Percentiles rank a stretch among this genome's conserved stretches.
These are phyloP conservation scores for Caenorhabditis macrosperma DNA, from an alignment of 2,888 invertebrate genomes.

Conservation along the genomic window DNA sequence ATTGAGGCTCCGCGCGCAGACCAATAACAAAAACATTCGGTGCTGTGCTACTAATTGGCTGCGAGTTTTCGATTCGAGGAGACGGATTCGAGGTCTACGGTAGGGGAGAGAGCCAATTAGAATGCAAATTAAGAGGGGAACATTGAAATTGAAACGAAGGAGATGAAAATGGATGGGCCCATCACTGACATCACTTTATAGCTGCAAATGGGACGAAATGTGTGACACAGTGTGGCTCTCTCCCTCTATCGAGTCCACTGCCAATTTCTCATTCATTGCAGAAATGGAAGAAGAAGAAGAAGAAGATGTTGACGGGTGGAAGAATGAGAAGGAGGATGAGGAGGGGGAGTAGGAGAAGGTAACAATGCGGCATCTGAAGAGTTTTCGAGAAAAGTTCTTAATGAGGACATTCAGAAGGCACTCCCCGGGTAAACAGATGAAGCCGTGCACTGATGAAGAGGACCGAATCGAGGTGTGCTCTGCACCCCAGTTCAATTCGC, in stretches of 20 bases:
- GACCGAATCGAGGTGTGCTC: too few species aligned
- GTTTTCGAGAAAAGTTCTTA: neutral
- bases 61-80: neutral
- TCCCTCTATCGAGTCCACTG: neutral
- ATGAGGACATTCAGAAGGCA: slow-evolving; percentile 7
- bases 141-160: slow-evolving; percentile 2
- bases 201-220: slow-evolving; percentile 29
- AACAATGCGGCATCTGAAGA: neutral
- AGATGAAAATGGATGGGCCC: slow-evolving; percentile 14
- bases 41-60: slow-evolving; percentile 25
- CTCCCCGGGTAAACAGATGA: neutral
- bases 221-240: slow-evolving; percentile 18
- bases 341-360: neutral
- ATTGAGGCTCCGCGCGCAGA: neutral
- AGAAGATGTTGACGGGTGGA: slow-evolving; percentile 22
- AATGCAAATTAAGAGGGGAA: neutral
- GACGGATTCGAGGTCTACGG: neutral
- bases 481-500: too few species aligned
- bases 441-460: neutral
- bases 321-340: neutral
- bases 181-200: slow-evolving; percentile 49
- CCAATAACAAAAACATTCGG: neutral
- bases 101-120: slow-evolving; percentile 1
- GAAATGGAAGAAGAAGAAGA: slow-evolving; percentile 12
- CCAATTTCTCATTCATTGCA: slow-evolving; percentile 51